These are phyloP conservation scores for Chaetodon trifasciatus DNA, from an alignment of 2,797 vertebrate species.

Conservation along the genomic window DNA sequence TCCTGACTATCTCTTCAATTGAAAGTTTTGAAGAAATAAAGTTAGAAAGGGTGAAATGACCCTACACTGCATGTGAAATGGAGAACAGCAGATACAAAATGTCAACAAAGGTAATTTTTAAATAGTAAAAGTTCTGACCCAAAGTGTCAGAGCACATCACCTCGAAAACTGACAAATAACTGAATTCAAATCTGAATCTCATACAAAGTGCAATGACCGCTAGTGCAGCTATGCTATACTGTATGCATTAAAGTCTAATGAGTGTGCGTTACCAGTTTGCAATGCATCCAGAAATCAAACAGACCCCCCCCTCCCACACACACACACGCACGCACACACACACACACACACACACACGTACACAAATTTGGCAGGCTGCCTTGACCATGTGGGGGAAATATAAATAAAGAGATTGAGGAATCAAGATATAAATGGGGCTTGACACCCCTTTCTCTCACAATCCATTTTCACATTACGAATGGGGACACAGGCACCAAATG, in stretches of 20 bases:
- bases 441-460: slow-evolving; percentile 71
- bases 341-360: slow-evolving; percentile 10
- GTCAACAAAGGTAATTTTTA: slow-evolving; percentile 20
- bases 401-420: slow-evolving; percentile 77
- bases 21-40: not conserved
- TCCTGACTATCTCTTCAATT: not conserved
- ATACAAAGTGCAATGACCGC: slow-evolving; percentile 48
- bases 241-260: slow-evolving; percentile 69
- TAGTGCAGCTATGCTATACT: slow-evolving; percentile 38
- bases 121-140: not conserved
- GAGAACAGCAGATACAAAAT: slow-evolving; percentile 22
- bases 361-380: slow-evolving; percentile 49
- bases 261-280: slow-evolving; percentile 48
- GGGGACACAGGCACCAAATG: slow-evolving; percentile 46
- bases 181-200: slow-evolving; percentile 42
- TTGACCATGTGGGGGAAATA: slow-evolving; percentile 57
- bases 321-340: too few species aligned
- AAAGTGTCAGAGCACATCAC: slow-evolving; percentile 27
- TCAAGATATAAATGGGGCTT: slow-evolving; percentile 67
- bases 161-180: slow-evolving; percentile 30
- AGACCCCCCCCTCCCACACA: not conserved
- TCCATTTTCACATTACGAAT: slow-evolving; percentile 68
- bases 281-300: slow-evolving; percentile 46
- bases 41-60: not conserved
- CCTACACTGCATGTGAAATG: not conserved